These are phyloP conservation scores for Coreius guichenoti DNA, from an alignment of 2,797 vertebrate species.

Conservation along the genomic window DNA sequence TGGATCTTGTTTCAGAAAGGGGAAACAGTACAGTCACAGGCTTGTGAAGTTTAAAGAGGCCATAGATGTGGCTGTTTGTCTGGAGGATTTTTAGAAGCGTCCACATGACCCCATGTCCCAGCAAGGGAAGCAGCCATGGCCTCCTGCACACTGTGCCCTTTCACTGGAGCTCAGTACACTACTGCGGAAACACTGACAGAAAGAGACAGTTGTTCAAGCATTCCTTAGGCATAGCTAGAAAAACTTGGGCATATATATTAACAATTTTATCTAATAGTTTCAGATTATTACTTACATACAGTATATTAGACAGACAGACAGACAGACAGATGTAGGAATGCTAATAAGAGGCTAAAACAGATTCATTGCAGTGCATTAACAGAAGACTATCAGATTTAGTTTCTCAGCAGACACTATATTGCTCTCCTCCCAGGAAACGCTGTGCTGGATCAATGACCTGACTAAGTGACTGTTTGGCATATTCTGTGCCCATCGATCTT, in stretches of 20 bases:
- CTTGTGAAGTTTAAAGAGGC: constrained; percentile 25
- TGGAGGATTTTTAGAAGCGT: constrained; percentile 48
- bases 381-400: constrained; percentile 30
- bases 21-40: constrained; percentile 16
- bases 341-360: background rate
- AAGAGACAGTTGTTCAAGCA: constrained; percentile 32
- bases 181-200: constrained; percentile 5
- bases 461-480: constrained; percentile 50
- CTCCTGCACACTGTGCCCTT: constrained; percentile 47
- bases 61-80: constrained; percentile 36
- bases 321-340: background rate
- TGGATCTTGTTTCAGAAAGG: background rate
- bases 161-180: constrained; percentile 39
- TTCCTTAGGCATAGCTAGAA: background rate
- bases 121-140: constrained; percentile 26
- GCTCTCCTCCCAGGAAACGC: constrained; percentile 20
- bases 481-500: constrained; percentile 64
- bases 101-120: constrained; percentile 56
- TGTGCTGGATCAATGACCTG: constrained; percentile 51
- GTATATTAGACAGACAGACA: background rate
- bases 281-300: background rate
- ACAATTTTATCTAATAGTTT: background rate
- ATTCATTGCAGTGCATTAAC: constrained; percentile 23
- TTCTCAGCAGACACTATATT: constrained; percentile 39
- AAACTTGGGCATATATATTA: background rate